A percentile compares a stretch with the other conserved stretches of the same genome.
phyloP scores from a whole-genome alignment of 2,888 invertebrate genomes.

The Chaetoderma sp. region DNA sequence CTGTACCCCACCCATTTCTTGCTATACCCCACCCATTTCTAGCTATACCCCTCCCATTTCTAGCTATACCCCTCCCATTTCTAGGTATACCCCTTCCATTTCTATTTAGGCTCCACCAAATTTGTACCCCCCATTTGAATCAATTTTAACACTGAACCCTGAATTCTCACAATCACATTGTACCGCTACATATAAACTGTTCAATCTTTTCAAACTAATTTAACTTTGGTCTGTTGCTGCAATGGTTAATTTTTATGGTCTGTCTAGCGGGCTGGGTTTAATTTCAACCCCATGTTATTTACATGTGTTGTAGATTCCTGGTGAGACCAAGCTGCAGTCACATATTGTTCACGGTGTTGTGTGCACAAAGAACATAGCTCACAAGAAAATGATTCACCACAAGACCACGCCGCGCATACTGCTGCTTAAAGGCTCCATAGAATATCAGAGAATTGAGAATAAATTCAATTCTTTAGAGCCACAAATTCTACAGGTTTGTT shows the following conservation, averaged over 20 bases:
- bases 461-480: conserved; percentile 94
- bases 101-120: no score
- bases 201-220: no score
- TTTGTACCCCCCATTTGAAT: background rate
- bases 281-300: background rate
- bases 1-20: no score
- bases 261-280: background rate
- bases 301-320: conserved; percentile 74
- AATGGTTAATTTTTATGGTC: background rate
- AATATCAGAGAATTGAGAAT: conserved; percentile 91
- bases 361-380: conserved; percentile 93
- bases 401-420: conserved; percentile 86
- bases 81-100: no score
- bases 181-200: no score
- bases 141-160: no score
- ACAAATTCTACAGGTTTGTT: conserved; percentile 86
- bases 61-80: no score
- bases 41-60: no score
- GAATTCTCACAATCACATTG: background rate
- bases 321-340: conserved; percentile 81
- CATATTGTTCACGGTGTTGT: conserved; percentile 89
- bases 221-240: background rate
- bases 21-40: no score
- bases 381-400: conserved; percentile 76
- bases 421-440: conserved; percentile 88